Evolutionary conservation across 2,113 vertebrate genomes (phyloP).

Genomic region (Platysteira castanea): DNA sequence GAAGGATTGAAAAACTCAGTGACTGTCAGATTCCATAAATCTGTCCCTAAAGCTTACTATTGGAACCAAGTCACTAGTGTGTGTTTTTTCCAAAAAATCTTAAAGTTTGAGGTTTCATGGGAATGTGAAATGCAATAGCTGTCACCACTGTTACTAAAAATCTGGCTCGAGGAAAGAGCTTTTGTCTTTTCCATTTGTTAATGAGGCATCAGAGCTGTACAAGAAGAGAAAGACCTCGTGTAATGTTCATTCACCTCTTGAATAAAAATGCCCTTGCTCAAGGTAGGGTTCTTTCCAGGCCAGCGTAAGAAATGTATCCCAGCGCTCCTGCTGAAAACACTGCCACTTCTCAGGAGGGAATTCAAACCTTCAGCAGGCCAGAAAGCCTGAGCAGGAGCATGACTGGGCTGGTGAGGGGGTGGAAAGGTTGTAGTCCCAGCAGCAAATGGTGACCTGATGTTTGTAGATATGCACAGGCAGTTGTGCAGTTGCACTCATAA

Average conservation of each 20-base stretch:
- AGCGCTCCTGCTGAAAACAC: neutral
- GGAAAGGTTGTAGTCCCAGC: neutral
- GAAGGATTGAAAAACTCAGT: neutral
- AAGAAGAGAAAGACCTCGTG: neutral
- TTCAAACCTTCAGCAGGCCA: neutral
- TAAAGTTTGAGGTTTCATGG: neutral
- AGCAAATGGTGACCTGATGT: neutral
- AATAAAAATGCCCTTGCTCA: neutral
- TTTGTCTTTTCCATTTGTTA: neutral
- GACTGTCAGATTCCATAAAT: neutral
- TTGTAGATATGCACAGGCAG: neutral
- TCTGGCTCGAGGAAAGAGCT: neutral
- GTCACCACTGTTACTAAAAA: neutral
- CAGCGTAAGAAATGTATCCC: neutral
- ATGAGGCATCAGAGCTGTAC: neutral
- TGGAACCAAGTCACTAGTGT: neutral
- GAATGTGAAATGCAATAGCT: neutral
- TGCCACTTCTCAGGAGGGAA: neutral
- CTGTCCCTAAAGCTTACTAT: neutral
- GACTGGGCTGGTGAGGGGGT: neutral
- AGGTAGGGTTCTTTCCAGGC: neutral
- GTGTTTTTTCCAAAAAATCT: neutral
- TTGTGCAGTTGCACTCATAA: neutral
- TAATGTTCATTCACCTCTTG: neutral
- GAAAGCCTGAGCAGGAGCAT: neutral